phyloP scores from a whole-genome alignment of 1,140 invertebrate species.

The Dolichoris vasculosae region DNA sequence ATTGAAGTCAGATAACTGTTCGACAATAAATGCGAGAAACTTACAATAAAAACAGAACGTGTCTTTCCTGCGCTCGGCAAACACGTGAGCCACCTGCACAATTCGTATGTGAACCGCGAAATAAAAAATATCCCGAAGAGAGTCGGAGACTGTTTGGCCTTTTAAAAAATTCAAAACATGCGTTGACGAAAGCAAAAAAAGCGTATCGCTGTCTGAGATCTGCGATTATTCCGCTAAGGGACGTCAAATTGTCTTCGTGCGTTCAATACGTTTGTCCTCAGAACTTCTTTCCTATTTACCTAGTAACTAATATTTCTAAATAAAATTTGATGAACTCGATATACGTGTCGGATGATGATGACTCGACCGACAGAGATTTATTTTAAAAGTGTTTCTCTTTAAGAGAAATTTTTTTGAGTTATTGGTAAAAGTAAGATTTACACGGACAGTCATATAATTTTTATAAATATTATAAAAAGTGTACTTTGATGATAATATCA shows the following conservation, averaged over 20 bases:
- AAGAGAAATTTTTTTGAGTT: too few relatives aligned
- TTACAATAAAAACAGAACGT: not conserved
- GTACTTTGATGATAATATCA: too few relatives aligned
- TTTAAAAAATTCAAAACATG: not conserved
- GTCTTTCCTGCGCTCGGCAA: not conserved
- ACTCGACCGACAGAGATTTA: too few relatives aligned
- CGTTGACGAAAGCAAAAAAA: not conserved
- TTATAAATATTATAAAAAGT: too few relatives aligned
- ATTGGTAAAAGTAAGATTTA: too few relatives aligned
- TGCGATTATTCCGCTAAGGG: not conserved
- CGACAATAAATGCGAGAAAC: not conserved
- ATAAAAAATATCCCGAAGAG: not conserved
- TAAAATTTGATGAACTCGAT: too few relatives aligned
- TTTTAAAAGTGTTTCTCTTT: too few relatives aligned
- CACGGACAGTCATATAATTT: too few relatives aligned
- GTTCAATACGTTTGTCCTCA: not conserved
- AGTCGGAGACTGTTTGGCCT: too few relatives aligned
- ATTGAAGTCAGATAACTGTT: not conserved
- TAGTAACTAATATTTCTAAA: too few relatives aligned
- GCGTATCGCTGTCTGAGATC: not conserved
- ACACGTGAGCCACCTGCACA: constrained; percentile 7
- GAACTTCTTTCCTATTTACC: not conserved
- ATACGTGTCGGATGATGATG: too few relatives aligned
- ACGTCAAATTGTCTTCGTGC: not conserved
- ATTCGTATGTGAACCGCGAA: not conserved